These are phyloP conservation scores for Eupleurogrammus muticus DNA, from an alignment of 2,797 vertebrate genomes.

Conservation along the genomic window DNA sequence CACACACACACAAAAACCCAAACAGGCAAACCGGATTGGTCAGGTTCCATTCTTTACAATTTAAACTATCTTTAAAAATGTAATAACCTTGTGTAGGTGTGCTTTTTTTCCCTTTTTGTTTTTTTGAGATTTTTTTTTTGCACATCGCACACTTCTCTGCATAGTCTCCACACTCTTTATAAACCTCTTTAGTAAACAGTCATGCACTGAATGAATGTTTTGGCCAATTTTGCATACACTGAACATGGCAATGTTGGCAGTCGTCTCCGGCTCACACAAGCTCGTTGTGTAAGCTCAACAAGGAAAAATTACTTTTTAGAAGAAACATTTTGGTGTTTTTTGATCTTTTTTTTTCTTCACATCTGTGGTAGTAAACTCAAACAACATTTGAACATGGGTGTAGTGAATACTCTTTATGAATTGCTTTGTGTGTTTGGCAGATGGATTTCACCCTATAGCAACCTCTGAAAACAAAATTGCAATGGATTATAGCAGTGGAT, in stretches of 20 bases:
- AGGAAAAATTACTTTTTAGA: background rate
- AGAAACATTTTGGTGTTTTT: background rate
- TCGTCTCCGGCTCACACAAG: slow-evolving; percentile 17
- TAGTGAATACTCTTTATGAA: background rate
- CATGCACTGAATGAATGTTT: slow-evolving; percentile 41
- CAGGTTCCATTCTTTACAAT: slow-evolving; percentile 21
- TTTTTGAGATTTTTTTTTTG: background rate
- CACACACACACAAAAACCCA: slow-evolving; percentile 38
- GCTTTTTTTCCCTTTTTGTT: slow-evolving; percentile 18
- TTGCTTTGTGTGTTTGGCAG: background rate
- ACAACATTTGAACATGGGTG: background rate
- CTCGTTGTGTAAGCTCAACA: slow-evolving; percentile 6
- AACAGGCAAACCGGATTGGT: slow-evolving; percentile 45
- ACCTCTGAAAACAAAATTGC: background rate
- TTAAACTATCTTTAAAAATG: background rate
- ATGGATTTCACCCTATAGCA: background rate
- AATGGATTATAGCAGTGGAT: background rate
- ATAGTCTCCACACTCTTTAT: slow-evolving; percentile 30
- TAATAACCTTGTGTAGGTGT: slow-evolving; percentile 15
- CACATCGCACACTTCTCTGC: slow-evolving; percentile 31
- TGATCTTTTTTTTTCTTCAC: background rate
- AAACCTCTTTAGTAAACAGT: slow-evolving; percentile 41
- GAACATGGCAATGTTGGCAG: background rate
- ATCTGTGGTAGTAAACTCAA: background rate
- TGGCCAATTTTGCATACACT: slow-evolving; percentile 17